Evolutionary conservation across 2,888 invertebrate species (phyloP).

Genomic region (Abscondita cerata): DNA sequence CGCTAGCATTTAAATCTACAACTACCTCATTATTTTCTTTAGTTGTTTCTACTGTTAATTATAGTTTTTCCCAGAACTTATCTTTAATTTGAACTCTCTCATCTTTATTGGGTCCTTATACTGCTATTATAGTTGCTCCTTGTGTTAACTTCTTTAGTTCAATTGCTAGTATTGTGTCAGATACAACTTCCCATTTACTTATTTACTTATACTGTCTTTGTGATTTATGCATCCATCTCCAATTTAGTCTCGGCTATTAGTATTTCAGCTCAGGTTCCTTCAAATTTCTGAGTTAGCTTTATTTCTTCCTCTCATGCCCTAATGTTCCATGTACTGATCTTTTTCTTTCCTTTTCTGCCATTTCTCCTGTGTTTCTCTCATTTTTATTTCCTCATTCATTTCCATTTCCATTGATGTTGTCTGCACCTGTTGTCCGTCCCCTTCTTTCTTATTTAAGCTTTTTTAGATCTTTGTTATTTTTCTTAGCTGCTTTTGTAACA

Average conservation of each 20-base stretch:
- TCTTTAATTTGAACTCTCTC: background rate
- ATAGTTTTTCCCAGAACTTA: background rate
- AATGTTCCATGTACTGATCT: no score
- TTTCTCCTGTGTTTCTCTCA: no score
- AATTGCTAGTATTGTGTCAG: slow-evolving; percentile 2
- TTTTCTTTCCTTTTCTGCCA: no score
- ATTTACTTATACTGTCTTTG: no score
- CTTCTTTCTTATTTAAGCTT: no score
- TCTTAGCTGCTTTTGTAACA: background rate
- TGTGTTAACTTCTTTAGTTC: background rate
- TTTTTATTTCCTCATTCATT: no score
- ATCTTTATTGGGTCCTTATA: background rate
- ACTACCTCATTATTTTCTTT: no score
- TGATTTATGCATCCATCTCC: background rate
- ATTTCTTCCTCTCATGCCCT: background rate
- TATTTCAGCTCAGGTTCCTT: background rate
- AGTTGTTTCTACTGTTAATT: background rate
- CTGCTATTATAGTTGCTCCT: slow-evolving; percentile 9
- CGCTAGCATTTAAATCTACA: no score
- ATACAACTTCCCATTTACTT: background rate
- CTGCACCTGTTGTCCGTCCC: background rate
- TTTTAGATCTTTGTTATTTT: background rate
- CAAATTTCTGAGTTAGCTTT: background rate
- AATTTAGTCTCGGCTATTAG: background rate
- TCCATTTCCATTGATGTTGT: no score